Base-by-base conservation (phyloP, 2,888 invertebrate species). In the Thyatira batis region DNA sequence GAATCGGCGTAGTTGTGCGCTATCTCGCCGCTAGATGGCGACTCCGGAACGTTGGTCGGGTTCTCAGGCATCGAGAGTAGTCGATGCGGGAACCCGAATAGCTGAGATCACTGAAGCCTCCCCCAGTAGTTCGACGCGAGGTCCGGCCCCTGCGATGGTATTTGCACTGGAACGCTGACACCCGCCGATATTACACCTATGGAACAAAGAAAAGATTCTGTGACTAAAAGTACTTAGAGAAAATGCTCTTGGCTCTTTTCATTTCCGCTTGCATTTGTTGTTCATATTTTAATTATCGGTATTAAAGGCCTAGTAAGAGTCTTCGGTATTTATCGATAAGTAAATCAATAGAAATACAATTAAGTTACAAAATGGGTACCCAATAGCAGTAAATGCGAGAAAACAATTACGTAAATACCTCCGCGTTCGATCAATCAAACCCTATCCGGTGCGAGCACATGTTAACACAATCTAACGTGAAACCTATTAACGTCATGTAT, bases 141-240 rank as follows among this genome's bases (percentile, higher is more conserved):
- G 86, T 96, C 96, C 63, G 95, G 94, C 73, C 94, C 94, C 86
- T 96, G 96, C 72, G 96, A 97, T 51, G 97, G 97, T 79, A 97
- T 97, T 93, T 98, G 97, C 61, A 97, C 97, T 49, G 97, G 98
- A 52, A 97, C 97, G 58, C 97, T 97, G 51, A 98, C 97, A 23
- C 97, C 97, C 58, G 97, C 97, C 57, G 97, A 97, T 93, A 98
- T 97, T 74, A 97, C 96, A 84, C 97, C 97, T 97, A 93, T 46
- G 93, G 90, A 76, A 72, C 71, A 80, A 78, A 73, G 66, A 71
- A 65, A 63, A 67, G 57, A 52, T 50, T 48, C 54, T 58, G 69
- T 76, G 62, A 76, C 68, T 76, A 68, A 58, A 62, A 65, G 67
- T 63, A 63, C n/a, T n/a, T 57, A 58, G 2, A 39, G 8, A 17